Evolutionary conservation across 2,888 invertebrate species (phyloP), one percentile per base, ranked within the genome.

Genomic region (Coronaproctus castanopsis): DNA sequence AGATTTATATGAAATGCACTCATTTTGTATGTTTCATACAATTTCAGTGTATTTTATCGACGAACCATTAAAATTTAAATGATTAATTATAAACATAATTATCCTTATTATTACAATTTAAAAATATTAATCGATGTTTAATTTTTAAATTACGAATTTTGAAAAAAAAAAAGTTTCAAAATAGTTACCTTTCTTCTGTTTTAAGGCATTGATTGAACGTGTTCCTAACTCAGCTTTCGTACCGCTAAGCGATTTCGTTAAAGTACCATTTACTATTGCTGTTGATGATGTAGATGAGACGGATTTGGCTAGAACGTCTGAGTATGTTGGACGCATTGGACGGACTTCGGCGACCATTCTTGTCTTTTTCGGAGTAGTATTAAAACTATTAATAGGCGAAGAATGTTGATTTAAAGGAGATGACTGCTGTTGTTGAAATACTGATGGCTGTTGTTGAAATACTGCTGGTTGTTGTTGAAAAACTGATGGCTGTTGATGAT

Each of bases 251-350:
- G 61, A 48, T 58, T 61, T 64, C 24, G 53, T 61, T 21, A 60
- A 14, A 14, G 60, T 52, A n/a, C 58, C 62, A 19, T 59, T 57
- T 55, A n/a, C n/a, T n/a, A n/a, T n/a, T n/a, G 65, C 63, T 20
- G 64, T 66, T 52, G 72, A 71, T 2, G 68, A 65, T 3, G 69
- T 67, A 24, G 70, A 65, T 1, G 74, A 76, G 8, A 74, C 75
- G 5, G 76, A 75, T 72, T 88, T 88, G 24, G 85, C 82, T 52
- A 88, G 70, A 5, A 88, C 86, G 73, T 87, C 87, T 0, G 88
- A 88, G 70, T 88, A 88, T 18, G 85, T 82, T 56, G 87, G 87
- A 58, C 87, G 78, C 87, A 87, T 87, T 0, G 87, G 87, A 67
- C 64, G 61, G 0, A 88, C 87, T 73, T 87, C 87, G 49, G 87